phyloP scores from a whole-genome alignment of 2,797 vertebrate genomes.

The Gorsachius magnificus region DNA sequence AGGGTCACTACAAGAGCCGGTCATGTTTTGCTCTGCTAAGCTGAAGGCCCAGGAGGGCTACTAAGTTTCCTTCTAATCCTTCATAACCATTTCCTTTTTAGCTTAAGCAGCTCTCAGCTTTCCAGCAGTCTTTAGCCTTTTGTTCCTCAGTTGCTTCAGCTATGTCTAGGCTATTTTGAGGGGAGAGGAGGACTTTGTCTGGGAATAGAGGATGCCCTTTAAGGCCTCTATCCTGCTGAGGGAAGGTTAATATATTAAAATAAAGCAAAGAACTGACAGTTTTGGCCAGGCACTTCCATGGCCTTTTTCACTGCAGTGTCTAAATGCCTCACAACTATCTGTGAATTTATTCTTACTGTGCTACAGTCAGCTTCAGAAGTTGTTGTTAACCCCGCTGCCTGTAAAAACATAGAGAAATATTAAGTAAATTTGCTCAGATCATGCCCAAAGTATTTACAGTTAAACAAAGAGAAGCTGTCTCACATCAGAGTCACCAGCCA shows the following conservation, averaged over 20 bases:
- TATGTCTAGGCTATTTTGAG: background rate
- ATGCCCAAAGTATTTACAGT: background rate
- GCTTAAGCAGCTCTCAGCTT: background rate
- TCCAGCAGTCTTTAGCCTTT: background rate
- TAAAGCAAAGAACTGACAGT: background rate
- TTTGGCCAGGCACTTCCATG: background rate
- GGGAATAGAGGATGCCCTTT: background rate
- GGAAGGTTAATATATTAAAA: background rate
- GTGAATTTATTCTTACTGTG: background rate
- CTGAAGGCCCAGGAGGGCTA: background rate
- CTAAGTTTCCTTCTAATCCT: background rate
- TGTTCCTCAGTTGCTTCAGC: background rate
- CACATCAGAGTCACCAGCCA: background rate
- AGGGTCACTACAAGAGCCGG: background rate
- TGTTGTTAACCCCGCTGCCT: fast-evolving
- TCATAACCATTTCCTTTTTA: background rate
- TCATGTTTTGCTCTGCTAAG: background rate
- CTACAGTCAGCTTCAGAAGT: background rate
- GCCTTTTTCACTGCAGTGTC: background rate
- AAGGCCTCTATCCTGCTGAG: background rate
- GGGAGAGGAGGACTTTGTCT: background rate
- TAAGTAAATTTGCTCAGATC: background rate
- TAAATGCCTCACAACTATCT: background rate
- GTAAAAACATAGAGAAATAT: background rate
- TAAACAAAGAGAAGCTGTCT: background rate